Conservation (phyloP, 2,797 vertebrate genomes). For the Decapterus maruadsi region DNA sequence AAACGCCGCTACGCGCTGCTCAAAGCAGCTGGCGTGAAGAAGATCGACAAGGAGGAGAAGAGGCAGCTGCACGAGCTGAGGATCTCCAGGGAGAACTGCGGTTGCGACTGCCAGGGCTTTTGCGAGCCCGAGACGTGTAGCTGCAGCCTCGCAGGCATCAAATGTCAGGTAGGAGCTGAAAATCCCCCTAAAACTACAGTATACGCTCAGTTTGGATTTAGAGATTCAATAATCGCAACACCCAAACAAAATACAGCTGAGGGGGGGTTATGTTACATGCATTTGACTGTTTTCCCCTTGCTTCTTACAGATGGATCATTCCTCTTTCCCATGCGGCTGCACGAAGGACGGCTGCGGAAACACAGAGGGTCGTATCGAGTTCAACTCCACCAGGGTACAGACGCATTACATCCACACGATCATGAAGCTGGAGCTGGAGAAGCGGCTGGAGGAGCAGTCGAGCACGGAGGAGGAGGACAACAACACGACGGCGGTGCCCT, state of each 20-base stretch:
- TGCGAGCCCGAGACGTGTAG: constrained; percentile 96
- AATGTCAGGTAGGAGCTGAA: constrained; percentile 91
- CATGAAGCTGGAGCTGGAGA: constrained; percentile 96
- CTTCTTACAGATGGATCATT: constrained; percentile 93
- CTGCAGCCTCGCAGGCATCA: constrained; percentile 96
- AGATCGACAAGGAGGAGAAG: constrained; percentile 97
- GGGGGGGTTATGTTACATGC: background rate
- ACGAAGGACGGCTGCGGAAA: constrained; percentile 96
- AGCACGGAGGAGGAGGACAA: constrained; percentile 77
- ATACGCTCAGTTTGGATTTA: constrained; percentile 8
- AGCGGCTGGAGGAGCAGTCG: constrained; percentile 88
- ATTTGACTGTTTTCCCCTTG: constrained; percentile 15
- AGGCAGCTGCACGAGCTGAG: constrained; percentile 93
- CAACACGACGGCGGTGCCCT: constrained; percentile 71
- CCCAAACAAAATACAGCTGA: background rate
- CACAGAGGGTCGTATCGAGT: constrained; percentile 93
- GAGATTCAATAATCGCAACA: background rate
- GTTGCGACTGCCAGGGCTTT: constrained; percentile 93
- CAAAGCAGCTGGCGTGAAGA: constrained; percentile 92
- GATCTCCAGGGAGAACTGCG: constrained; percentile 94
- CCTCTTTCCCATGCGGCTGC: constrained; percentile 96
- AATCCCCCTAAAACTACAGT: background rate
- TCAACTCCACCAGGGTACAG: constrained; percentile 95
- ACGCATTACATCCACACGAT: constrained; percentile 98
- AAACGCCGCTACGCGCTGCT: constrained; percentile 91